Conservation (phyloP, 2,797 vertebrate genomes). For the Chelonia mydas region DNA sequence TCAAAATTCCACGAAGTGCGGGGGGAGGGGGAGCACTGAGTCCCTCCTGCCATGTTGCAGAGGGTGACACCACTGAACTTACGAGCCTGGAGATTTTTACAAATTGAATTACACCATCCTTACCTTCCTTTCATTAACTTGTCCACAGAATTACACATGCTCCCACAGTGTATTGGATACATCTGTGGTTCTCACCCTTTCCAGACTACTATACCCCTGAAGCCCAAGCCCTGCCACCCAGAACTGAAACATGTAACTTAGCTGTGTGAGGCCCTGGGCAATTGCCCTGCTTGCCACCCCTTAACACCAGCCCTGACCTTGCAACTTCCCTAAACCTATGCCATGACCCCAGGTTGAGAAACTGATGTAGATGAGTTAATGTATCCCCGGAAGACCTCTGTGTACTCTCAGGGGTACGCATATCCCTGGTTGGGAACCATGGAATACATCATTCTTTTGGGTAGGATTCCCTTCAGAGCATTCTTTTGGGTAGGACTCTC, state of each 20-base stretch:
- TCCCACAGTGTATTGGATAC: neutral
- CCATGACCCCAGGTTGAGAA: neutral
- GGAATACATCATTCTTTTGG: too few relatives aligned
- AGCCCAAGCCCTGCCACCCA: neutral
- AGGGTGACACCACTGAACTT: neutral
- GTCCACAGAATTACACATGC: neutral
- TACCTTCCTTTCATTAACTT: neutral
- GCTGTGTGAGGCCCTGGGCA: neutral
- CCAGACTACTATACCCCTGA: neutral
- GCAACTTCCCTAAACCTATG: neutral
- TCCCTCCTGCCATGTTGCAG: neutral
- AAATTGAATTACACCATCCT: neutral
- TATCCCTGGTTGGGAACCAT: neutral
- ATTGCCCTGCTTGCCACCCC: neutral
- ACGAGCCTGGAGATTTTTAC: neutral
- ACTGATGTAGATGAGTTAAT: neutral
- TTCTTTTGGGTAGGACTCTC: too few relatives aligned
- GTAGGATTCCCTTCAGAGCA: too few relatives aligned
- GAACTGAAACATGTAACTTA: neutral
- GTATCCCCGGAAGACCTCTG: neutral
- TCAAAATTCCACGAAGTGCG: neutral
- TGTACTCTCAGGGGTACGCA: neutral
- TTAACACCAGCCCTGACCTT: neutral
- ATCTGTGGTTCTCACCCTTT: neutral
- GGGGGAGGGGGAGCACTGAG: fast-evolving